Percentiles rank a stretch among this genome's conserved stretches.
phyloP scores from a whole-genome alignment of 2,113 vertebrate genomes.

The Bubo blakistoni region DNA sequence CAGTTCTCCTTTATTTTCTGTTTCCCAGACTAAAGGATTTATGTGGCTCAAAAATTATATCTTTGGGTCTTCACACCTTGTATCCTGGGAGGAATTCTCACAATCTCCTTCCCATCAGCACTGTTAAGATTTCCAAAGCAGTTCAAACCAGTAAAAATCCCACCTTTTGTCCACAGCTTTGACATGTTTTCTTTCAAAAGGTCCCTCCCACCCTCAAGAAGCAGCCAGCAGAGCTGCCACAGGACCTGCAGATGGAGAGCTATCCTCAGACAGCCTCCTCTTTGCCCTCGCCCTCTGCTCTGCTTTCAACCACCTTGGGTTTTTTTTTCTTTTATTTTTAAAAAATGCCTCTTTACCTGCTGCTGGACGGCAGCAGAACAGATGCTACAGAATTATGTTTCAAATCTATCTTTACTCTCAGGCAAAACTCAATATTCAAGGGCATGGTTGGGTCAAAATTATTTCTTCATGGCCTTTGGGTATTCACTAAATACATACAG shows the following conservation, averaged over 20 bases:
- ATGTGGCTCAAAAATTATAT: background rate
- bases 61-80: background rate
- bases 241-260: background rate
- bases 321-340: background rate
- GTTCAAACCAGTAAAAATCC: background rate
- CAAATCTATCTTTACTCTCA: background rate
- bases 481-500: slow-evolving; percentile 24
- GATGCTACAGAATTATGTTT: slow-evolving; percentile 26
- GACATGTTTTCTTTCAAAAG: background rate
- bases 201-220: background rate
- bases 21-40: background rate
- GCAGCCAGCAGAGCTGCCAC: background rate
- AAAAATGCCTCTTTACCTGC: background rate
- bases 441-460: slow-evolving; percentile 8
- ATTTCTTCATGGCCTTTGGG: slow-evolving; percentile 26
- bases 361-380: background rate
- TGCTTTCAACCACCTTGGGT: background rate
- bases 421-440: slow-evolving; percentile 40
- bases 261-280: background rate
- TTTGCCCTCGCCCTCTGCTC: background rate
- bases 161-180: background rate
- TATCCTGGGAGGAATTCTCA: background rate
- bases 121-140: background rate
- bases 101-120: background rate
- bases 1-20: background rate